A percentile compares a stretch with the other conserved stretches of the same genome.
These are phyloP conservation scores for Basileuterus tristriatus DNA, from an alignment of 2,797 vertebrate genomes.

Conservation along the genomic window DNA sequence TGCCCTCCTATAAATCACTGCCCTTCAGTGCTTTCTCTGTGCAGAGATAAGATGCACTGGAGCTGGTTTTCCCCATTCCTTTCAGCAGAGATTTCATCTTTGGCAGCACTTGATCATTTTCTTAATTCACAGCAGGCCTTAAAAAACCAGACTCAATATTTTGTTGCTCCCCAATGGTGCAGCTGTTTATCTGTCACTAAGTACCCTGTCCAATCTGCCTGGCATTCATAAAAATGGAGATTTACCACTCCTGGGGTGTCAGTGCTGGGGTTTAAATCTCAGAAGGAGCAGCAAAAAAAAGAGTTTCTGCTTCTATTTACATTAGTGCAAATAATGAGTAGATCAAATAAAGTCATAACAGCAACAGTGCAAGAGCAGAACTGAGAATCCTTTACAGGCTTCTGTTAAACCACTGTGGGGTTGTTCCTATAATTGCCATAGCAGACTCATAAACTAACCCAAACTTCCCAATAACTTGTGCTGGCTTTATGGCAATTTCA, in stretches of 20 bases:
- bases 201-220: background rate
- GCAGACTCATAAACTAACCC: slow-evolving; percentile 5
- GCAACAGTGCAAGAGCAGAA: background rate
- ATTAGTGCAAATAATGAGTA: background rate
- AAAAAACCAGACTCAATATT: background rate
- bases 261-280: background rate
- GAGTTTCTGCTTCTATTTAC: slow-evolving; percentile 7
- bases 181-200: slow-evolving; percentile 55
- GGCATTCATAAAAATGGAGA: slow-evolving; percentile 10
- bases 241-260: background rate
- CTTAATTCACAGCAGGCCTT: slow-evolving; percentile 49
- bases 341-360: background rate
- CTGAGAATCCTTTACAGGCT: background rate
- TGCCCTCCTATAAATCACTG: background rate
- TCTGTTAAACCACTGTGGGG: background rate
- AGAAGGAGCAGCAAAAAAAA: background rate
- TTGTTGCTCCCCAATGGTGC: background rate
- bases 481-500: slow-evolving; percentile 5
- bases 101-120: slow-evolving; percentile 39
- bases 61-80: background rate
- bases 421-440: background rate
- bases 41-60: background rate
- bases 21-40: background rate
- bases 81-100: background rate
- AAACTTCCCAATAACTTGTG: slow-evolving; percentile 17